Base-by-base conservation (phyloP, 2,113 vertebrate genomes). In the Menidia beryllina region DNA sequence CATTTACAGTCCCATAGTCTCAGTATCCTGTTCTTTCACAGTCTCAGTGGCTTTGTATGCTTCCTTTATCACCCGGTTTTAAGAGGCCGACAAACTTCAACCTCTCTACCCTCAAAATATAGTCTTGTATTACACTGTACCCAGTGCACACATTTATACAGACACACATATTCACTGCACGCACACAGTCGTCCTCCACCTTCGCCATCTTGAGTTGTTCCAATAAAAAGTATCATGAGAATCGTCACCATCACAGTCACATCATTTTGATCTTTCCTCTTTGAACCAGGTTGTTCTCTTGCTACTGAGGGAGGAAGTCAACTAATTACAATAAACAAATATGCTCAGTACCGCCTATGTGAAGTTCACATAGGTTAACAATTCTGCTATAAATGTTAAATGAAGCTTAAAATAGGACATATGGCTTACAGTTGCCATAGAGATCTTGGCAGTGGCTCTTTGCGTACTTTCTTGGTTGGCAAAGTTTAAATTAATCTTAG, bases 401-500 rank as follows among this genome's bases (percentile, higher is more conserved):
- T 89, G 85, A 86, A 86, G 86, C 92, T 92, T 88, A 91, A 93
- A 93, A 93, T 93, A 93, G 88, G 84, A 89, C 65, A 39, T 86
- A 72, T 88, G 85, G 75, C 86, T 87, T 87, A 87, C 86, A 83
- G 93, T 94, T 93, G 81, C 92, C 89, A 91, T 94, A 92, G 92
- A 8, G 75, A 94, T 91, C 67, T 77, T 47, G 25, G 72, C 67
- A 67, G 77, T 72, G 84, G 82, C 77, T 88, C 81, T 88, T 88
- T 78, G 85, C 87, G 83, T 90, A 90, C 86, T 84, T 91, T 89
- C 54, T 86, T 85, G 83, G 72, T 75, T 88, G 81, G 73, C 75
- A 89, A 89, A 88, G 86, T 91, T 89, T 61, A 79, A 88, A 85
- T 92, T 87, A 86, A 90, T 90, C 81, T 88, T 69, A 62, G 75